Percentiles rank a stretch among this genome's conserved stretches.
Conservation (phyloP, 2,888 invertebrate genomes). For the Lordiphosa fenestrarum region DNA sequence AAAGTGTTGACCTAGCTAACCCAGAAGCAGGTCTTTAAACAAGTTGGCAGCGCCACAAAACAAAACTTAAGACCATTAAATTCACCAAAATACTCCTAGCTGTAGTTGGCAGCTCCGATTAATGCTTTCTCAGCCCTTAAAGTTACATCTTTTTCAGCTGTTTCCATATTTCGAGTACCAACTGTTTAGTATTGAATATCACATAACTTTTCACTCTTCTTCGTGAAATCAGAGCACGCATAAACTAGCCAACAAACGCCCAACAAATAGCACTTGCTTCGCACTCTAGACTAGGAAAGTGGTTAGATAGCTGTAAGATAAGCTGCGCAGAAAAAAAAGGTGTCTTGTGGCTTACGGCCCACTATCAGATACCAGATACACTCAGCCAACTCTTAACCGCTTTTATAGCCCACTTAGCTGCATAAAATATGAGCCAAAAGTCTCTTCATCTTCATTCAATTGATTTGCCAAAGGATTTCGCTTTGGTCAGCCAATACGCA, state of each 20-base stretch:
- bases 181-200: conserved; percentile 8
- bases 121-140: too few relatives aligned
- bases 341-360: conserved; percentile 25
- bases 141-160: too few relatives aligned
- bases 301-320: conserved; percentile 48
- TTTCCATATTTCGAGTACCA: too few relatives aligned
- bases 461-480: conserved; percentile 40
- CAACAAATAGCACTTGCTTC: conserved; percentile 19
- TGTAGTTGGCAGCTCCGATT: too few relatives aligned
- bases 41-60: too few relatives aligned
- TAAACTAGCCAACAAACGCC: conserved; percentile 27
- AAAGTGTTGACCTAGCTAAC: too few relatives aligned
- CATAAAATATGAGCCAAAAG: conserved; percentile 33
- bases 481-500: conserved; percentile 30
- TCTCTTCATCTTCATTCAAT: conserved; percentile 24
- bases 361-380: conserved; percentile 28
- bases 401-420: conserved; percentile 38
- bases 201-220: conserved; percentile 22
- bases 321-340: conserved; percentile 12
- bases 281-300: conserved; percentile 42
- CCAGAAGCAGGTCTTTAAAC: too few relatives aligned
- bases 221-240: conserved; percentile 43
- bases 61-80: too few relatives aligned
- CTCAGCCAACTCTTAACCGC: conserved; percentile 13
- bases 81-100: too few relatives aligned